Percentiles rank a stretch among this genome's conserved stretches.
Evolutionary conservation across 2,888 invertebrate genomes (phyloP).

Genomic region (Cantharis rustica): DNA sequence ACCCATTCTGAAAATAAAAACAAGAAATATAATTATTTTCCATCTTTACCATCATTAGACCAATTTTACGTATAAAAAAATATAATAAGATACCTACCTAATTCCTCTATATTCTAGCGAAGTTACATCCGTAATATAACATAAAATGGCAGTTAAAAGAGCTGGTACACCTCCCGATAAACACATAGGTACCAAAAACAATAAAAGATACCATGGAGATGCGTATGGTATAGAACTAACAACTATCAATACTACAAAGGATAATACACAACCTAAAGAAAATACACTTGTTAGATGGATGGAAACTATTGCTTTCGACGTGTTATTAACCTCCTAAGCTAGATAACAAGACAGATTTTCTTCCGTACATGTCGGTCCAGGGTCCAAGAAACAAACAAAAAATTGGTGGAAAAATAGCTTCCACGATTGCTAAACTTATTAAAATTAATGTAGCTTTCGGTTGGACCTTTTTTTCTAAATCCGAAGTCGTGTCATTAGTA

Average conservation of each 20-base stretch:
- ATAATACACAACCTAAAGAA: conserved; percentile 8
- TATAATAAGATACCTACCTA: conserved; percentile 54
- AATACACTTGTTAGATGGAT: background rate
- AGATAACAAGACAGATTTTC: conserved; percentile 68
- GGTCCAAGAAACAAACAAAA: conserved; percentile 76
- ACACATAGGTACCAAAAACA: conserved; percentile 63
- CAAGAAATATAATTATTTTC: background rate
- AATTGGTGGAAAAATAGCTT: conserved; percentile 69
- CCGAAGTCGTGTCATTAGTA: conserved; percentile 57
- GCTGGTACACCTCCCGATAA: conserved; percentile 67
- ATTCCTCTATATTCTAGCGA: conserved; percentile 65
- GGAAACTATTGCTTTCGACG: conserved; percentile 47
- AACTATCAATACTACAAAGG: background rate
- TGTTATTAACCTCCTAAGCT: conserved; percentile 59
- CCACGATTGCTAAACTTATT: conserved; percentile 66
- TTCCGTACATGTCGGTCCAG: conserved; percentile 81
- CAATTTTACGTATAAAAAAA: background rate
- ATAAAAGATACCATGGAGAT: conserved; percentile 56
- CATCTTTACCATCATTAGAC: background rate
- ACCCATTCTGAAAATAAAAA: conserved; percentile 60
- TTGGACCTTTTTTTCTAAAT: conserved; percentile 65
- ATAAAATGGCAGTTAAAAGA: conserved; percentile 60
- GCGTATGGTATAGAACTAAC: conserved; percentile 31
- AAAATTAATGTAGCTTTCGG: conserved; percentile 66
- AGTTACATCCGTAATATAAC: conserved; percentile 68